Conservation (phyloP, 2,797 vertebrate species). For the Myotis vivesi region DNA sequence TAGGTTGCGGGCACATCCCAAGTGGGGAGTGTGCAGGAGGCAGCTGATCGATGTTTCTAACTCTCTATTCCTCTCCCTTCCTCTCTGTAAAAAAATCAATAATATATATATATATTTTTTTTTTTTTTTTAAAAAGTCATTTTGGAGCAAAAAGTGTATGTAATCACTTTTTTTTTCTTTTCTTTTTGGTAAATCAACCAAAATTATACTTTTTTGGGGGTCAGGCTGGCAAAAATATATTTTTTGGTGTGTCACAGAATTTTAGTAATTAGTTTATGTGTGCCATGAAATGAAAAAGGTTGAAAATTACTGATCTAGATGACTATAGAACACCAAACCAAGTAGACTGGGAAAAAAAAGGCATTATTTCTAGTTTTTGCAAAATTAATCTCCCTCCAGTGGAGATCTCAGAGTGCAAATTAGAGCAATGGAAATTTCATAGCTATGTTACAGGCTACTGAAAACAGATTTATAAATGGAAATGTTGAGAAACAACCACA, state of each 20-base stretch:
- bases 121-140: too few species aligned
- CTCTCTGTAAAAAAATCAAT: too few species aligned
- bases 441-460: constrained; percentile 8
- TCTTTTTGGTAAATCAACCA: background rate
- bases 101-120: background rate
- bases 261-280: background rate
- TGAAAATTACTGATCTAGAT: background rate
- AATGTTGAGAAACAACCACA: constrained; percentile 33
- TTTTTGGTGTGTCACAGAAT: background rate
- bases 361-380: constrained; percentile 42
- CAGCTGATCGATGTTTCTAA: too few species aligned
- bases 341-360: background rate
- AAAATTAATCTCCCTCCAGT: constrained; percentile 36
- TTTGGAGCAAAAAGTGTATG: background rate
- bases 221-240: background rate
- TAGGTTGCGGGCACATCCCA: too few species aligned
- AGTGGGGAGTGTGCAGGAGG: too few species aligned
- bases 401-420: constrained; percentile 45
- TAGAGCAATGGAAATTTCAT: background rate
- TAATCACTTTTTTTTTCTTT: background rate
- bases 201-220: background rate
- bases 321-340: background rate
- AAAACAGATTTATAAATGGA: constrained; percentile 49
- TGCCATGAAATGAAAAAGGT: background rate
- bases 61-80: too few species aligned